Percentiles rank a stretch among this genome's conserved stretches.
Conservation (phyloP, 2,888 invertebrate species). For the Parnassius glacialis region DNA sequence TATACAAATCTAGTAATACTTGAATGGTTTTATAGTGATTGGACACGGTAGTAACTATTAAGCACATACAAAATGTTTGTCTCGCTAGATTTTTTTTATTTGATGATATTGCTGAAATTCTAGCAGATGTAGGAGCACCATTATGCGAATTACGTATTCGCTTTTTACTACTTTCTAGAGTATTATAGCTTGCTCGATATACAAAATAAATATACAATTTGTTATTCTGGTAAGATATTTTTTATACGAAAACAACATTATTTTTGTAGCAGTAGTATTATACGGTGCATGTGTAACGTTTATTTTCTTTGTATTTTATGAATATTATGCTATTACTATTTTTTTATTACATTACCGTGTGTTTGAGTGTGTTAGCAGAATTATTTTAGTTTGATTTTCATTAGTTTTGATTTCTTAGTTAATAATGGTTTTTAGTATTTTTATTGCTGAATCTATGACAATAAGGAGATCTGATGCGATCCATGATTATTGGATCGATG, state of each 20-base stretch:
- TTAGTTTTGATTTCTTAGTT: constrained; percentile 71
- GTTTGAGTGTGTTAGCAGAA: constrained; percentile 79
- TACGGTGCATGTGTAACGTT: constrained; percentile 79
- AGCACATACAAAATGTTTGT: constrained; percentile 73
- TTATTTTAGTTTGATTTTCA: constrained; percentile 78
- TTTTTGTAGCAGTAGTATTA: constrained; percentile 75
- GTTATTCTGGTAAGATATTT: constrained; percentile 78
- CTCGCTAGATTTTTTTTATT: constrained; percentile 70
- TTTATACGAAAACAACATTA: constrained; percentile 74
- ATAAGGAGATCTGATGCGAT: constrained; percentile 82
- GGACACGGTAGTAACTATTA: constrained; percentile 77
- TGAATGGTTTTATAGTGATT: constrained; percentile 57
- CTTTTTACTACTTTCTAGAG: constrained; percentile 63
- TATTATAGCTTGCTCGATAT: constrained; percentile 73
- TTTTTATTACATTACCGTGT: constrained; percentile 74
- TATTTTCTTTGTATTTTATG: constrained; percentile 65
- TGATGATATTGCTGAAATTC: constrained; percentile 65
- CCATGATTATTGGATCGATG: constrained; percentile 44
- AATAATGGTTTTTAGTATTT: constrained; percentile 77
- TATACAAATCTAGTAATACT: constrained; percentile 67
- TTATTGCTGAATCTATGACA: constrained; percentile 80
- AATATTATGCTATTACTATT: constrained; percentile 72
- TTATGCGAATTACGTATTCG: constrained; percentile 40
- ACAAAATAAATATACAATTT: constrained; percentile 75
- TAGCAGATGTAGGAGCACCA: constrained; percentile 48